Base-by-base conservation (phyloP, 92 coral and sea anemone genomes). In the Heliopora coerulea region DNA sequence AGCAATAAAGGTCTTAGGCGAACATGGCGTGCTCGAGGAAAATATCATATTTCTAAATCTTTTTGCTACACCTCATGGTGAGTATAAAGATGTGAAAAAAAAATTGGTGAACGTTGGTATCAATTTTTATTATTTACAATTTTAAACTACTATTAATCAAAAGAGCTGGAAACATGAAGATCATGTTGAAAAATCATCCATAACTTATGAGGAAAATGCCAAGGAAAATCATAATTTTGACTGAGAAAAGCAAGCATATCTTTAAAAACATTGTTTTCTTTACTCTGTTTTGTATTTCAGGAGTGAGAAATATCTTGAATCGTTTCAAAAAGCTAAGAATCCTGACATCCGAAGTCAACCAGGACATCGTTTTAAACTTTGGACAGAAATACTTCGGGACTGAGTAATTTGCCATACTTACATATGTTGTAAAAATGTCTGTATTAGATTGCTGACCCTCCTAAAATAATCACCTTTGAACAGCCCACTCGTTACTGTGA, bases 321-420 rank as follows among this genome's bases (percentile, higher is more conserved):
- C 84, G 78, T 39, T 90, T 85, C 32, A 91, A 90, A 11, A 35
- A 81, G 15, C 81, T 95, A 23, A 91, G 85, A 67, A 86, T 95
- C 69, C 93, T 95, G 14, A 95, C 99, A 5, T 91, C 99, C 28
- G 99, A 95, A 62, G 96, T 95, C 1, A 90, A 88, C 66, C 72
- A 84, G 14, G 99, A 95, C 79, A 88, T 96, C 59, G 80, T 89
- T 0, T 76, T 84, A 23, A 85, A 78, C 68, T 95, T 95, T 88
- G 99, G 99, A 62, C 95, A 88, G 73, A 90, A 83, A 82, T 95
- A 95, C 80, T 95, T 95, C 79, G 99, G 99, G 65, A 95, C 99
- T 48, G 99, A 95, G 46, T 86, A 72, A 65, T 21, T n/a, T n/a
- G n/a, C n/a, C n/a, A n/a, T n/a, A n/a, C n/a, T n/a, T n/a, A n/a